These are phyloP conservation scores for Empidonax traillii DNA, from an alignment of 2,113 vertebrate genomes.

Conservation along the genomic window DNA sequence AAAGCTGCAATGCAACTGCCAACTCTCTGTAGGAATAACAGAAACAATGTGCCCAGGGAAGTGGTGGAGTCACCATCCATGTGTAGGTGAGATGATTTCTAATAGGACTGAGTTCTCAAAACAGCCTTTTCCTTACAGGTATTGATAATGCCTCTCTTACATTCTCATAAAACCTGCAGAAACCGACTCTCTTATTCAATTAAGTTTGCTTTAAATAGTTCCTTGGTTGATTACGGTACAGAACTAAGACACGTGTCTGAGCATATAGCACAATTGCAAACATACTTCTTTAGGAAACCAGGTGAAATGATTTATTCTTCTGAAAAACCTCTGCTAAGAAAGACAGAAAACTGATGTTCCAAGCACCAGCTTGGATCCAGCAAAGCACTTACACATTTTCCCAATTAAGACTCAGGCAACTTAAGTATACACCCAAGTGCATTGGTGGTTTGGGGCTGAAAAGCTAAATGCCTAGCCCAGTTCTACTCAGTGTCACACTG, in stretches of 20 bases:
- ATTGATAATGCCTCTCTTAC: background rate
- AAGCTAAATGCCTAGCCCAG: background rate
- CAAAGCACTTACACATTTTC: background rate
- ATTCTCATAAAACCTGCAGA: background rate
- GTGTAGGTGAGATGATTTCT: background rate
- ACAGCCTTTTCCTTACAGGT: background rate
- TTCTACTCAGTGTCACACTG: background rate
- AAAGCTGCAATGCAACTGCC: slow-evolving; percentile 68
- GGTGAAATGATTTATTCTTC: background rate
- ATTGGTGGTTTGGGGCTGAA: background rate
- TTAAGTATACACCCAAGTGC: background rate
- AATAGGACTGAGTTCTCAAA: background rate
- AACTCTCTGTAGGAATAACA: slow-evolving; percentile 50
- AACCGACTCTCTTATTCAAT: background rate
- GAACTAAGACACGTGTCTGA: background rate
- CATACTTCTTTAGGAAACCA: background rate
- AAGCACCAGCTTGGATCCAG: background rate
- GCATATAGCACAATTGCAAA: background rate
- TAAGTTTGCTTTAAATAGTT: background rate
- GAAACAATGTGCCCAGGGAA: background rate
- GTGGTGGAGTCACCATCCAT: background rate
- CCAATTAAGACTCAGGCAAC: background rate
- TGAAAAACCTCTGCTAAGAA: background rate
- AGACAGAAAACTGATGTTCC: background rate
- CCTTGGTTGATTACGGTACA: background rate